Evolutionary conservation across 2,113 vertebrate genomes (phyloP).

Genomic region (Ptyas mucosa): DNA sequence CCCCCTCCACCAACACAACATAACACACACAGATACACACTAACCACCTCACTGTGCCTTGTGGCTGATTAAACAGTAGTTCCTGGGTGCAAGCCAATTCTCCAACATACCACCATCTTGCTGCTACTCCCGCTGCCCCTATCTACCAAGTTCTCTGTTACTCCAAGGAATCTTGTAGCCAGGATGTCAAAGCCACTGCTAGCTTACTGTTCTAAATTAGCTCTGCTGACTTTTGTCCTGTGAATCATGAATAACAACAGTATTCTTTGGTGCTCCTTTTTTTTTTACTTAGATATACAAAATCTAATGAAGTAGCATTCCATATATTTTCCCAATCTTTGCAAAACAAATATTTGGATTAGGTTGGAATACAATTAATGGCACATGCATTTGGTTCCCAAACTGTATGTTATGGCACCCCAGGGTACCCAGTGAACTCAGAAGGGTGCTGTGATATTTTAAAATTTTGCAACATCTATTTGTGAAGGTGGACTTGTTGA

Average conservation of each 20-base stretch:
- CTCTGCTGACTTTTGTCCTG: not conserved
- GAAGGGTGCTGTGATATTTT: not conserved
- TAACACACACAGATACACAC: not conserved
- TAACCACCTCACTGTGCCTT: not conserved
- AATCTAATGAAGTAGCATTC: not conserved
- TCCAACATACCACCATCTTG: not conserved
- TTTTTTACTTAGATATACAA: not conserved
- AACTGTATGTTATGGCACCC: not conserved
- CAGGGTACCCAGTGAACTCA: not conserved
- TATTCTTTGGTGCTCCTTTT: not conserved
- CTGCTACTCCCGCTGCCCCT: not conserved
- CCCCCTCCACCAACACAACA: not conserved
- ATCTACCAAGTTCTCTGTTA: not conserved
- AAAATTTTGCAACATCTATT: not conserved
- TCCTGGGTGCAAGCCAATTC: not conserved
- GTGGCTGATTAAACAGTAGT: not conserved
- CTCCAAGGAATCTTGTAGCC: not conserved
- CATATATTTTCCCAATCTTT: not conserved
- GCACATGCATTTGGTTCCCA: not conserved
- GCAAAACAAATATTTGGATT: not conserved
- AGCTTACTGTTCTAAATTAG: not conserved
- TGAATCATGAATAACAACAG: not conserved
- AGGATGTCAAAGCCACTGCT: not conserved
- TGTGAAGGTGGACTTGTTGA: not conserved
- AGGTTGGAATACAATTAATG: not conserved